Percentiles rank a stretch among this genome's conserved stretches.
Conservation (phyloP, 1,140 invertebrate genomes). For the Ditylenchus dipsaci region DNA sequence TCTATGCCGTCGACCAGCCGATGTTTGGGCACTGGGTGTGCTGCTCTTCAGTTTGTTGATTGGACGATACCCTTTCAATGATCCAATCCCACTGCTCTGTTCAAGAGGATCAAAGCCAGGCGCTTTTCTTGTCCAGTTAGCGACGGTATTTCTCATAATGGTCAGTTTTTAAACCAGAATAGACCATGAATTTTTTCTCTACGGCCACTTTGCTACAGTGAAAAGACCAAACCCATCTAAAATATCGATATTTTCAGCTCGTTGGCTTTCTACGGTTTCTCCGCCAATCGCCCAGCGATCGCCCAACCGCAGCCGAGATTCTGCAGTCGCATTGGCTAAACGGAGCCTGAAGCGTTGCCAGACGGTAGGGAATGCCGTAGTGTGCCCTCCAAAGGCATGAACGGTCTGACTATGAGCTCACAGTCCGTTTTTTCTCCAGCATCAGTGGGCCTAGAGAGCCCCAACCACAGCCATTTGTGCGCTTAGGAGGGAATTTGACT, state of each 20-base stretch:
- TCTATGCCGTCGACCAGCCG: constrained; percentile 71
- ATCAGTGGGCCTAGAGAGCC: neutral
- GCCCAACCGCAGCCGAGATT: constrained; percentile 19
- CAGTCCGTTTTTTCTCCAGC: neutral
- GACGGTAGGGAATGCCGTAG: neutral
- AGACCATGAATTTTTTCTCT: too few relatives aligned
- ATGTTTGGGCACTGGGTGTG: constrained; percentile 92
- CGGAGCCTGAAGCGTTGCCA: neutral
- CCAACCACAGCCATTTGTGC: neutral
- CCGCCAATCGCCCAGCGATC: constrained; percentile 7
- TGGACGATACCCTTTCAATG: constrained; percentile 61
- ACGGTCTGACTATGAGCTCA: neutral
- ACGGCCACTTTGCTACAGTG: too few relatives aligned
- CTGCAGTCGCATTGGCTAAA: constrained; percentile 6
- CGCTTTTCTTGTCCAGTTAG: constrained; percentile 14
- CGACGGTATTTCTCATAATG: constrained; percentile 15
- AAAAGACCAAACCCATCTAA: too few relatives aligned
- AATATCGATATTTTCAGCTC: neutral
- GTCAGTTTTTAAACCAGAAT: too few relatives aligned
- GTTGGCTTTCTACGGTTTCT: constrained; percentile 24
- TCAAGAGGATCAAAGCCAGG: constrained; percentile 23
- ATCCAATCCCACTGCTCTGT: constrained; percentile 22
- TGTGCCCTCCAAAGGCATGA: neutral
- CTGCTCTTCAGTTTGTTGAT: constrained; percentile 87
- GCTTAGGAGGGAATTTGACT: neutral